Conservation (phyloP, 2,888 invertebrate genomes). For the Eupithecia tripunctaria region DNA sequence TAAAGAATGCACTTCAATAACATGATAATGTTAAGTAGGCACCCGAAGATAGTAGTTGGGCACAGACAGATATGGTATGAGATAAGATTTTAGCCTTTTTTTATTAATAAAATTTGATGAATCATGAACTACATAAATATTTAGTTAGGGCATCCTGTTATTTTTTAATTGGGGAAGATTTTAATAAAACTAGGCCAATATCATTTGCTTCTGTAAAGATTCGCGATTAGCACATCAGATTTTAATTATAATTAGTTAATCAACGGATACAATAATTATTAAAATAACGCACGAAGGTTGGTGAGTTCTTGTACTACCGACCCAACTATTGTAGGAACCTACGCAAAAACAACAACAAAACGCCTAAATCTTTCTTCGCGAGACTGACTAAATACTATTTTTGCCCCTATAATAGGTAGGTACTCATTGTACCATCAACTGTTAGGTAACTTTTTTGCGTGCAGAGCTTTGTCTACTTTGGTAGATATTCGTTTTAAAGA, state of each 20-base stretch:
- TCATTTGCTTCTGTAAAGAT: not conserved
- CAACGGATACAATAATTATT: conserved; percentile 44
- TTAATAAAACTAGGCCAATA: not conserved
- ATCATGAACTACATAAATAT: not conserved
- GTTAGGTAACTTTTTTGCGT: not conserved
- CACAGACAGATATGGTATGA: not conserved
- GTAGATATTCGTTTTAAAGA: not conserved
- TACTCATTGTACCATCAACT: not conserved
- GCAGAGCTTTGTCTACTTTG: not conserved
- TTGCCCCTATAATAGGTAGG: no score
- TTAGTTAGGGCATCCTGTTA: not conserved
- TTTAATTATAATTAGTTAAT: conserved; percentile 11
- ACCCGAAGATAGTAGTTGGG: not conserved
- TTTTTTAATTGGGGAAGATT: not conserved
- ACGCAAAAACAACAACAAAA: not conserved
- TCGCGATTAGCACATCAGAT: not conserved
- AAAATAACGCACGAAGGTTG: conserved; percentile 22
- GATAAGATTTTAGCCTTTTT: not conserved
- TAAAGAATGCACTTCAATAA: not conserved
- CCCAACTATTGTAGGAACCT: not conserved
- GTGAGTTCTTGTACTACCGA: not conserved
- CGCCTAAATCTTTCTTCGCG: not conserved
- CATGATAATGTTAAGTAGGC: not conserved
- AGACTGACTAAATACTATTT: not conserved
- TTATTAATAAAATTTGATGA: not conserved